Evolutionary conservation across 64 coral and sea anemone species (phyloP).

Genomic region (Cladopsammia gracilis): DNA sequence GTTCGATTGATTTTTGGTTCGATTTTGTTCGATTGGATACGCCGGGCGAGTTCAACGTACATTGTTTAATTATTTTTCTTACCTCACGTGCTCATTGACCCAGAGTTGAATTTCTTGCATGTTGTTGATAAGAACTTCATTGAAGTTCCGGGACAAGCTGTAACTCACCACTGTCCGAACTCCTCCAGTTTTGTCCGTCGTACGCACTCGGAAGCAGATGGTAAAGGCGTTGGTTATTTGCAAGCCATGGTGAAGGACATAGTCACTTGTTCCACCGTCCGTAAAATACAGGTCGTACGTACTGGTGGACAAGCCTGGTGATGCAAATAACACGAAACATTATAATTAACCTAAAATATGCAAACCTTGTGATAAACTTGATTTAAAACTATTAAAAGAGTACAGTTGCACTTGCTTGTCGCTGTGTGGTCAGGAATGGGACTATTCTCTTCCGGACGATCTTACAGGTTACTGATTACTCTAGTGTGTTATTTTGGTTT

Average conservation of each 20-base stretch:
- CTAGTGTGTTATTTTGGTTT: no score
- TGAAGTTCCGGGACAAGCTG: background rate
- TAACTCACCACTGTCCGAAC: conserved; percentile 31
- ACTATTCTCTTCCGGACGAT: no score
- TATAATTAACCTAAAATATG: background rate
- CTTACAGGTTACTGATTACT: no score
- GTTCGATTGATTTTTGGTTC: no score
- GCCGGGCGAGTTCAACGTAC: no score
- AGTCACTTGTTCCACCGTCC: conserved; percentile 25
- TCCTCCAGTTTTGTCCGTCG: conserved; percentile 4
- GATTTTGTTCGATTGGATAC: no score
- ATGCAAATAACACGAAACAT: background rate
- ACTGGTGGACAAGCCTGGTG: background rate
- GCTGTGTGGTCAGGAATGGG: no score
- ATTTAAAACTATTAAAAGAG: no score
- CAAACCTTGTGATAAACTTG: background rate
- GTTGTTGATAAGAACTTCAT: conserved; percentile 28
- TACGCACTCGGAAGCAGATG: conserved; percentile 45
- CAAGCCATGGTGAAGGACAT: conserved; percentile 44
- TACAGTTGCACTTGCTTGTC: no score
- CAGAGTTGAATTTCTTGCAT: conserved; percentile 10
- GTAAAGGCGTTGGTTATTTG: conserved; percentile 24
- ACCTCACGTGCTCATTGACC: background rate
- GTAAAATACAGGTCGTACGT: conserved; percentile 36
- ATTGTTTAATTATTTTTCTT: background rate